A percentile compares a stretch with the other conserved stretches of the same genome.
Conservation (phyloP, 2,888 invertebrate species). For the Thyatira batis region DNA sequence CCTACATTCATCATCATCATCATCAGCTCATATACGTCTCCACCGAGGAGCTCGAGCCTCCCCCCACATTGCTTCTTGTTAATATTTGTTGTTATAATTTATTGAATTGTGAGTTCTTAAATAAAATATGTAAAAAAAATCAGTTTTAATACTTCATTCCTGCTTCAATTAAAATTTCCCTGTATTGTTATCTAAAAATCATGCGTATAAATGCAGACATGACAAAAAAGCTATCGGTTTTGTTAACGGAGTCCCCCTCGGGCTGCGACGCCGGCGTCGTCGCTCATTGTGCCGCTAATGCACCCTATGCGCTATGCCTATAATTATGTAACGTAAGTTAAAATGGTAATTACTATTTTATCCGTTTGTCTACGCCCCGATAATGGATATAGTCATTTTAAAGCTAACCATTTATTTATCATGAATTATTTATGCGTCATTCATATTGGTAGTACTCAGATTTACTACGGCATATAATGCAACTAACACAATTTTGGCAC, state of each 20-base stretch:
- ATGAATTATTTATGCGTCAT: constrained; percentile 7
- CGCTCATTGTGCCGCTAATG: constrained; percentile 69
- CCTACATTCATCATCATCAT: too few relatives aligned
- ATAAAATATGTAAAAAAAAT: too few relatives aligned
- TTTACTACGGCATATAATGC: background rate
- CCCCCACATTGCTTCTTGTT: too few relatives aligned
- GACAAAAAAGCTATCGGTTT: constrained; percentile 30
- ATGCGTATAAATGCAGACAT: background rate
- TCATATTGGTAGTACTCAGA: background rate
- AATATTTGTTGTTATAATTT: too few relatives aligned
- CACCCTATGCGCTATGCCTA: constrained; percentile 58
- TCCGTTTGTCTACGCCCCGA: constrained; percentile 50
- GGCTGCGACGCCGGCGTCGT: constrained; percentile 35
- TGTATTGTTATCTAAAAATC: background rate
- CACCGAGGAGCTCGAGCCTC: too few relatives aligned
- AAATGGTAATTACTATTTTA: constrained; percentile 76
- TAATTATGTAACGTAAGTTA: constrained; percentile 73
- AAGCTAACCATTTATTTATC: background rate
- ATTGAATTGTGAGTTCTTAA: too few relatives aligned
- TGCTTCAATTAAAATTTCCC: background rate
- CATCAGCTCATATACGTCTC: too few relatives aligned
- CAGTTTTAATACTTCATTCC: too few relatives aligned
- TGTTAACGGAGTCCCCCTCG: constrained; percentile 34
- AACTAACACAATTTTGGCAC: constrained; percentile 20
- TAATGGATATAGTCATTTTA: constrained; percentile 61